phyloP scores from a whole-genome alignment of 1,140 invertebrate genomes.

The Caerostris extrusa region DNA sequence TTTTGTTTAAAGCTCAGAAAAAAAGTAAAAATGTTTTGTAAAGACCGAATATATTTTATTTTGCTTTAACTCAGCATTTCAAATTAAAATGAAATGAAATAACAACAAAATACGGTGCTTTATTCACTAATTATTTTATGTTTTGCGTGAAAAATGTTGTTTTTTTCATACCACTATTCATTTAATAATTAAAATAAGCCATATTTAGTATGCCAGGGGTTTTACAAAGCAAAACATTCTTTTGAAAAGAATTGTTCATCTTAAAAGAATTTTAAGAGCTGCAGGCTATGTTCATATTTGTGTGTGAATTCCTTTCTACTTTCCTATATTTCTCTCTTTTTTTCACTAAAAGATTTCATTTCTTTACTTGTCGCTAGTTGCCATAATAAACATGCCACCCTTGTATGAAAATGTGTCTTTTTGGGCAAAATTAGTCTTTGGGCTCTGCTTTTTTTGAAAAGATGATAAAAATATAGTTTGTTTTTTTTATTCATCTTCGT shows the following conservation, averaged over 20 bases:
- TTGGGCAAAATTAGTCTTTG: not conserved
- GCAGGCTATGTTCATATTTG: not conserved
- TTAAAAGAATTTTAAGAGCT: not conserved
- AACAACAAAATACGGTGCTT: not conserved
- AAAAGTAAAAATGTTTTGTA: not conserved
- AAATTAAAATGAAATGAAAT: not conserved
- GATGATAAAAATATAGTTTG: conserved; percentile 1
- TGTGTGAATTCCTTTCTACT: not conserved
- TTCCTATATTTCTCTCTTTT: not conserved
- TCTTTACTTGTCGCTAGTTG: no score
- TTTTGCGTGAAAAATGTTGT: not conserved
- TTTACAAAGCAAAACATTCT: not conserved
- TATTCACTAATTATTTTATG: not conserved
- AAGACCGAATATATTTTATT: not conserved
- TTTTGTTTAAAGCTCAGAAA: not conserved
- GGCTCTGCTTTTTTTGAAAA: not conserved
- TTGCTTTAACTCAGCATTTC: not conserved
- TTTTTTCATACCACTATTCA: not conserved
- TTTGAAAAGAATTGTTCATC: not conserved
- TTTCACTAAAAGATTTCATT: no score
- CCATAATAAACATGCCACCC: no score
- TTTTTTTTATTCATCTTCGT: conserved; percentile 7
- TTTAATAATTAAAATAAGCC: conserved; percentile 33
- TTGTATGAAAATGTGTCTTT: no score
- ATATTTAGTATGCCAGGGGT: not conserved